Evolutionary conservation across 2,888 invertebrate species (phyloP).

Genomic region (Apoda limacodes): DNA sequence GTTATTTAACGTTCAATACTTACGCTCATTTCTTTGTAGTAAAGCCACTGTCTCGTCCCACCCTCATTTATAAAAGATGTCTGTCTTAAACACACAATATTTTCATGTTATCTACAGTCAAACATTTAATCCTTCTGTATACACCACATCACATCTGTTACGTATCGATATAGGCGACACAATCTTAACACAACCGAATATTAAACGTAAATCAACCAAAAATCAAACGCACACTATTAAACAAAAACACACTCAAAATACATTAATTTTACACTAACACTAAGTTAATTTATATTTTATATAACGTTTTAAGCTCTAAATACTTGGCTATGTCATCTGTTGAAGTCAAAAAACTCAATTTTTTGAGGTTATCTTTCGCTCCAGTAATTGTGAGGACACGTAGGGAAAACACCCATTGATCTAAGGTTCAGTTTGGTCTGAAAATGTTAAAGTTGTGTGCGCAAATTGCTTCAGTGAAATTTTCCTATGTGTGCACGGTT

Average conservation of each 20-base stretch:
- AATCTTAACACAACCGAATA: too few relatives aligned
- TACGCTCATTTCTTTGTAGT: constrained; percentile 47
- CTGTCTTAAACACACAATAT: constrained; percentile 28
- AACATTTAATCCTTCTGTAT: too few relatives aligned
- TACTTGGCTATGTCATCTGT: constrained; percentile 36
- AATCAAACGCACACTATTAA: constrained; percentile 3
- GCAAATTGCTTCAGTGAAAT: constrained; percentile 28
- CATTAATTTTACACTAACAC: constrained; percentile 16
- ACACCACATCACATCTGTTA: too few relatives aligned
- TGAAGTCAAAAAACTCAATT: constrained; percentile 38
- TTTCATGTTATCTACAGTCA: too few relatives aligned
- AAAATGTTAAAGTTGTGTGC: constrained; percentile 23
- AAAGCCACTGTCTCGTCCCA: constrained; percentile 12
- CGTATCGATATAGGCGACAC: constrained; percentile 14
- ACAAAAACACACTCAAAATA: neutral
- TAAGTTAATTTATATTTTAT: too few relatives aligned
- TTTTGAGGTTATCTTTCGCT: constrained; percentile 62
- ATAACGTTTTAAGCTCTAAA: too few relatives aligned
- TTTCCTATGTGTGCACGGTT: constrained; percentile 22
- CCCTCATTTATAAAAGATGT: constrained; percentile 32
- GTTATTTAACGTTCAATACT: too few relatives aligned
- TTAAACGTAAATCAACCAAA: constrained; percentile 6
- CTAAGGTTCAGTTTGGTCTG: constrained; percentile 45
- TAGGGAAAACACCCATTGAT: constrained; percentile 33
- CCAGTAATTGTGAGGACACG: constrained; percentile 58